These are phyloP conservation scores for Electrona antarctica DNA, from an alignment of 2,113 vertebrate genomes.

Conservation along the genomic window DNA sequence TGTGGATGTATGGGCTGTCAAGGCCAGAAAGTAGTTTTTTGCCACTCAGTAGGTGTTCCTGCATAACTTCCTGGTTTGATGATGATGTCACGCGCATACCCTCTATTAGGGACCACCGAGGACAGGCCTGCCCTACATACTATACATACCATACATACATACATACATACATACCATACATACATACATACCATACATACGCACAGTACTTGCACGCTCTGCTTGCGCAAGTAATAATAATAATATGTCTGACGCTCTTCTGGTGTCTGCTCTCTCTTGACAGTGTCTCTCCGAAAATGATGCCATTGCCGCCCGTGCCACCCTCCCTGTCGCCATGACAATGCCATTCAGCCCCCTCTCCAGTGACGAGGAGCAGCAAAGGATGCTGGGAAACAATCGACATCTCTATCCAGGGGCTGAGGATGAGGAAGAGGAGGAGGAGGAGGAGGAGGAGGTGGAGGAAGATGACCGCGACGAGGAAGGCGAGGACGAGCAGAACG, in stretches of 20 bases:
- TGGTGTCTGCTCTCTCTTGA: constrained; percentile 12
- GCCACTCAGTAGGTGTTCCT: too few relatives aligned
- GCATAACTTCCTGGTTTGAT: too few relatives aligned
- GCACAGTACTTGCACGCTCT: too few relatives aligned
- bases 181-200: too few relatives aligned
- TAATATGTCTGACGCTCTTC: constrained; percentile 3
- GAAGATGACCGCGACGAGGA: constrained; percentile 70
- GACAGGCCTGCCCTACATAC: too few relatives aligned
- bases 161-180: too few relatives aligned
- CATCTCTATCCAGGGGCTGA: constrained; percentile 82
- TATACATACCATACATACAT: too few relatives aligned
- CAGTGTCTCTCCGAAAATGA: constrained; percentile 78
- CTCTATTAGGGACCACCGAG: too few relatives aligned
- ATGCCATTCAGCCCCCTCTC: constrained; percentile 93
- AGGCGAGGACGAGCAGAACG: constrained; percentile 75
- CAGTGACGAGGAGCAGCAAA: constrained; percentile 91
- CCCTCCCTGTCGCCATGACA: constrained; percentile 85
- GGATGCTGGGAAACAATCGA: constrained; percentile 83
- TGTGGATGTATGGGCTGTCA: too few relatives aligned
- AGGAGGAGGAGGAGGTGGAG: constrained; percentile 87
- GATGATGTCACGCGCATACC: too few relatives aligned
- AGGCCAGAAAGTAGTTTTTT: too few relatives aligned
- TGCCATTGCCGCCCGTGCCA: constrained; percentile 78
- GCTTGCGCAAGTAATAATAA: too few relatives aligned
- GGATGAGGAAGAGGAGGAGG: constrained; percentile 87